Conservation (phyloP, 2,797 vertebrate species). For the Brachyalestes nurse region DNA sequence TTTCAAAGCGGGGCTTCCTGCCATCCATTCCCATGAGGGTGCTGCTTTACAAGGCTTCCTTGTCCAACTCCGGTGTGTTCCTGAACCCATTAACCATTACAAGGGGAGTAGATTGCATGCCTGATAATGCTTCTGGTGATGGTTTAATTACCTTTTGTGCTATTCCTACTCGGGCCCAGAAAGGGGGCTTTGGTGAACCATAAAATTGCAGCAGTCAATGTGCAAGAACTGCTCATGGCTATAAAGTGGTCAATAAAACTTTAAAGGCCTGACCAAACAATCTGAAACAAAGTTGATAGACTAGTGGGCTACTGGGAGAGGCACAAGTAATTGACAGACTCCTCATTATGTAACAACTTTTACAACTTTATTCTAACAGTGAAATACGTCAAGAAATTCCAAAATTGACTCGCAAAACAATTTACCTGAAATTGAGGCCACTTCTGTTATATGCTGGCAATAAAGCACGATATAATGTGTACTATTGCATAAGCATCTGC, state of each 20-base stretch:
- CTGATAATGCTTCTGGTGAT: conserved; percentile 64
- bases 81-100: conserved; percentile 59
- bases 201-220: conserved; percentile 57
- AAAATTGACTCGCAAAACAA: background rate
- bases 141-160: conserved; percentile 64
- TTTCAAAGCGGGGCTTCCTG: conserved; percentile 53
- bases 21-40: conserved; percentile 46
- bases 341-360: background rate
- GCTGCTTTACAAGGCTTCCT: conserved; percentile 56
- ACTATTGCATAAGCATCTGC: too few species aligned
- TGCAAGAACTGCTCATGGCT: conserved; percentile 46
- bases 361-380: background rate
- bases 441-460: too few species aligned
- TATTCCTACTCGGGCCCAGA: conserved; percentile 59
- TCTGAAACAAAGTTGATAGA: conserved; percentile 42
- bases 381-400: background rate
- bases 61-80: conserved; percentile 50
- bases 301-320: background rate
- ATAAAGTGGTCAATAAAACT: conserved; percentile 59
- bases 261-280: conserved; percentile 37
- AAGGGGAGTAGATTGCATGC: conserved; percentile 52
- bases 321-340: background rate
- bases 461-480: too few species aligned
- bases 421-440: background rate
- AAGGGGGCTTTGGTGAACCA: conserved; percentile 57